A percentile compares a stretch with the other conserved stretches of the same genome.
phyloP scores from a whole-genome alignment of 2,888 invertebrate species.

The Phyllotreta cruciferae region DNA sequence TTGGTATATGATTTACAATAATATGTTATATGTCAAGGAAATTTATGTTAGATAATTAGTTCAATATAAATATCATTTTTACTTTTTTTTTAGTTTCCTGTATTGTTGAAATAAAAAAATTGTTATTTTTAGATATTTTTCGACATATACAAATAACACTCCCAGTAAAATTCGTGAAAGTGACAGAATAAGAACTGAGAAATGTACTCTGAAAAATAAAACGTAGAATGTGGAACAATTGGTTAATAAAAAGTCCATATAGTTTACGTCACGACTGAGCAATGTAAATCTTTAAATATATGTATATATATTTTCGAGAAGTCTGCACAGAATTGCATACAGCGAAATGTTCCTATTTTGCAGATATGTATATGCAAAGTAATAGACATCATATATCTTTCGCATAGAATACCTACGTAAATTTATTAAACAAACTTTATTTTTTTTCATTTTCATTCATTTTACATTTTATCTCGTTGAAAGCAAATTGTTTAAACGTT shows the following conservation, averaged over 20 bases:
- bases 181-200: neutral
- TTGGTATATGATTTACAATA: no score
- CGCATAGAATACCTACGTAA: no score
- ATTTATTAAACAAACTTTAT: no score
- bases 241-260: conserved; percentile 18
- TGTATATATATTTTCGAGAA: conserved; percentile 5
- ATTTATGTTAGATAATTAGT: no score
- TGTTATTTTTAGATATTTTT: no score
- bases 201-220: conserved; percentile 1
- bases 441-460: neutral
- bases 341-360: conserved; percentile 10
- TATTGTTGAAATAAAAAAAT: no score
- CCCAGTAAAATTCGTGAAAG: no score
- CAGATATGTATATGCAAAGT: neutral
- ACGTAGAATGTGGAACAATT: conserved; percentile 4
- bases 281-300: conserved; percentile 3
- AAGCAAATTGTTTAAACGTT: conserved; percentile 13
- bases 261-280: conserved; percentile 10
- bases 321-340: conserved; percentile 14
- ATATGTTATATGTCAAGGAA: no score
- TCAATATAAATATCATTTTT: no score
- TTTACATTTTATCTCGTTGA: neutral
- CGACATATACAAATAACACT: no score
- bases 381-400: no score
- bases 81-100: no score